Base-by-base conservation (phyloP, 2,113 vertebrate species). In the Oplegnathus fasciatus region DNA sequence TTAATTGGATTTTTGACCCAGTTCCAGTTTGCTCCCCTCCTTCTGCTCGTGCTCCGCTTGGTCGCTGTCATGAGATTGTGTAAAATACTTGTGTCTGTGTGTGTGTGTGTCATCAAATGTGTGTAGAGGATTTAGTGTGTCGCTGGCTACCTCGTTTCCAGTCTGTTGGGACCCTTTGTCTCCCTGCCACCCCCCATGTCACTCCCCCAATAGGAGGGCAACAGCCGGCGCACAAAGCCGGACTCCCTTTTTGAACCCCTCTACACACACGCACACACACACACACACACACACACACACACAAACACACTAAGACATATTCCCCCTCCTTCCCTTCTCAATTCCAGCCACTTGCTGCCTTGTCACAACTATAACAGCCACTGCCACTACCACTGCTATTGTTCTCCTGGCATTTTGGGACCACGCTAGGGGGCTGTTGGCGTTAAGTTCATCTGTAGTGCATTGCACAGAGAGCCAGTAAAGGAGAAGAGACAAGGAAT, bases 1-100 rank as follows among this genome's bases (percentile, higher is more conserved):
- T 93, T 94, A 93, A 92, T 94, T 95, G 91, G 91, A 92, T 93
- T 94, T 87, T 88, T 93, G 90, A 92, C 91, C 91, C 93, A 91
- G 79, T 90, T 90, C 88, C 90, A 89, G 83, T 83, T 83, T 88
- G 69, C 69, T 77, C 73, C 70, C 89, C 80, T 89, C 83, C 54
- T 75, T 67, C 73, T 83, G 74, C 24, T 62, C 4, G 13, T 26
- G 30, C 73, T 67, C 64, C 50, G 72, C 82, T 86, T 58, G 54
- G 71, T n/a, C 3, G 46, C 80, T 65, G 85, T 84, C 72, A 77
- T 74, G 68, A 81, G 68, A 82, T 54, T 70, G 71, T 79, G 87
- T 80, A 64, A 48, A 70, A 67, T 22, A 22, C 28, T 15, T 26
- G 40, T 71, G 69, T 84, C 80, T 76, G 73, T 69, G 60, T 77